Evolutionary conservation across 2,888 invertebrate species (phyloP).

Genomic region (Lucinisca nassula): DNA sequence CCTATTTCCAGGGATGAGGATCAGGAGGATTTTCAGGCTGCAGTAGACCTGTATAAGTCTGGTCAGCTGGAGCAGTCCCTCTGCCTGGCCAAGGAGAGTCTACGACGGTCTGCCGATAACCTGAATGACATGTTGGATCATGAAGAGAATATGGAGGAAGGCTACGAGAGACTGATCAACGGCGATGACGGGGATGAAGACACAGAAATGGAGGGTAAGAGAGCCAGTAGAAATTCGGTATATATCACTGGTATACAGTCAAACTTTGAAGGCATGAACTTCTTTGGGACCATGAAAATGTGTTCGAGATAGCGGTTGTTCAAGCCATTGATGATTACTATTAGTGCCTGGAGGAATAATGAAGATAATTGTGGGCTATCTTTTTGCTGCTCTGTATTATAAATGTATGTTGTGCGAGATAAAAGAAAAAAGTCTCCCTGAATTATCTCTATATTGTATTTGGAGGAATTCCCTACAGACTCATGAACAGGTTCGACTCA

Average conservation of each 20-base stretch:
- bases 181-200: slow-evolving; percentile 89
- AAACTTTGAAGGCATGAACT: no score
- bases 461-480: no score
- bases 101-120: slow-evolving; percentile 72
- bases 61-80: slow-evolving; percentile 73
- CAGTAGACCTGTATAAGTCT: slow-evolving; percentile 70
- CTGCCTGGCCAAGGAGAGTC: slow-evolving; percentile 70
- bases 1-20: slow-evolving; percentile 53
- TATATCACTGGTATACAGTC: not conserved
- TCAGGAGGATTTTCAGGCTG: slow-evolving; percentile 76
- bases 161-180: slow-evolving; percentile 67
- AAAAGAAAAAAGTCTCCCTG: no score
- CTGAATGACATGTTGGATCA: slow-evolving; percentile 62
- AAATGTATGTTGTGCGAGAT: no score
- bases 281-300: no score
- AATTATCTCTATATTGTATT: no score
- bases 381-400: no score
- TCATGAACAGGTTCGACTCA: no score
- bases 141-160: slow-evolving; percentile 85
- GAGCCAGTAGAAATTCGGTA: not conserved
- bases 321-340: no score
- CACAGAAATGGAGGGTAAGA: slow-evolving; percentile 67
- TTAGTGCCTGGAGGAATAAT: no score
- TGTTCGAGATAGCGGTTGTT: no score
- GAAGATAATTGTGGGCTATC: no score